These are phyloP conservation scores for Vombatus ursinus DNA, from an alignment of 2,113 vertebrate genomes.

Conservation along the genomic window DNA sequence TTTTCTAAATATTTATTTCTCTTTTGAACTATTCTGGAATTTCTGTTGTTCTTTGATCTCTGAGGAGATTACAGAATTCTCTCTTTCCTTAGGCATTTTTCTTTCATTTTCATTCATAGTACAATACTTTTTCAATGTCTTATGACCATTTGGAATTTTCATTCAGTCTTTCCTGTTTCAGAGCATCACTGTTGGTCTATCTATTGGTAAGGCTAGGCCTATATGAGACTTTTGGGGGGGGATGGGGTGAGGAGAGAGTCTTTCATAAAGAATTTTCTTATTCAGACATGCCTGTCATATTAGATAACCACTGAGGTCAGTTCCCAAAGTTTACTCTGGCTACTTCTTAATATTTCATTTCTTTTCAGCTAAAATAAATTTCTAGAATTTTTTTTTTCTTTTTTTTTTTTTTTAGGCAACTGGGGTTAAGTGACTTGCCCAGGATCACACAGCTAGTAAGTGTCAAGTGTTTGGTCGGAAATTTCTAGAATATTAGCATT, in stretches of 20 bases:
- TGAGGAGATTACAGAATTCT: background rate
- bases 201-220: no score
- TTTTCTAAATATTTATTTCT: background rate
- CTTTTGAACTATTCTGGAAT: background rate
- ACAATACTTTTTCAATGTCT: background rate
- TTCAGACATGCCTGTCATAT: background rate
- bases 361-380: background rate
- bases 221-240: background rate
- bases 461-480: no score
- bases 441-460: no score
- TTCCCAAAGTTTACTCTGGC: background rate
- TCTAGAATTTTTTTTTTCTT: no score
- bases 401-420: no score
- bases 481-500: background rate
- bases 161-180: background rate
- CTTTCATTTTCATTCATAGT: background rate
- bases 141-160: background rate
- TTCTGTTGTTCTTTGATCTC: background rate
- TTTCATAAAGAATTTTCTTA: background rate
- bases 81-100: background rate
- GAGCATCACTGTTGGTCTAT: background rate
- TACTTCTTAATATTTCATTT: background rate
- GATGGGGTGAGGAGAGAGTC: no score
- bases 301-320: background rate
- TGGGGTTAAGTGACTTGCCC: no score